A percentile compares a stretch with the other conserved stretches of the same genome.
phyloP scores from a whole-genome alignment of 2,888 invertebrate genomes.

The Folsomia candida region DNA sequence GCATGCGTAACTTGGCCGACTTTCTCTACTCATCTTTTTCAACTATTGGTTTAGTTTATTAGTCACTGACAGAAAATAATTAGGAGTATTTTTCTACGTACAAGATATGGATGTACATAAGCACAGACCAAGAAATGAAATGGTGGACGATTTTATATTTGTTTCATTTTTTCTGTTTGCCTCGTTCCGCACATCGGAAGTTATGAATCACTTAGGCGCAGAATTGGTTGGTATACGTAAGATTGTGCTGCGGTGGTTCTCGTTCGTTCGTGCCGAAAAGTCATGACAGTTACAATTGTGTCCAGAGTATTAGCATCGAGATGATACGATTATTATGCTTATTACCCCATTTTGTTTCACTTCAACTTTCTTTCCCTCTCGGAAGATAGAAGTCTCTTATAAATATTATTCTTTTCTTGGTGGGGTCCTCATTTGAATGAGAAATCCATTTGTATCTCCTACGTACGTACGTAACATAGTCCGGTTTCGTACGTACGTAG shows the following conservation, averaged over 20 bases:
- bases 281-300: conserved; percentile 1
- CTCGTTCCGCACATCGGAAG: conserved; percentile 21
- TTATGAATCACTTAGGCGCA: conserved; percentile 9
- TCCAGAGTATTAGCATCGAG: not conserved
- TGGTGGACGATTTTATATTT: not conserved
- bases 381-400: no score
- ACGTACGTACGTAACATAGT: no score
- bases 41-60: no score
- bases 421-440: not conserved
- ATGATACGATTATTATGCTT: conserved; percentile 5
- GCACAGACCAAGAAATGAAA: not conserved
- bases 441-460: not conserved
- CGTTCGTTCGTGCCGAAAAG: not conserved
- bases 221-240: not conserved
- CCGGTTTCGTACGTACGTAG: not conserved
- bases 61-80: no score
- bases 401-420: no score
- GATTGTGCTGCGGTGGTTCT: not conserved
- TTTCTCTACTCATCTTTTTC: no score
- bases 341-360: not conserved
- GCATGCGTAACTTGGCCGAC: no score
- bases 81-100: no score
- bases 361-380: conserved; percentile 2
- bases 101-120: no score
- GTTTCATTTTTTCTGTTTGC: not conserved